A percentile compares a stretch with the other conserved stretches of the same genome.
Evolutionary conservation across 2,888 invertebrate genomes (phyloP).

Genomic region (Leptogaster cylindrica): DNA sequence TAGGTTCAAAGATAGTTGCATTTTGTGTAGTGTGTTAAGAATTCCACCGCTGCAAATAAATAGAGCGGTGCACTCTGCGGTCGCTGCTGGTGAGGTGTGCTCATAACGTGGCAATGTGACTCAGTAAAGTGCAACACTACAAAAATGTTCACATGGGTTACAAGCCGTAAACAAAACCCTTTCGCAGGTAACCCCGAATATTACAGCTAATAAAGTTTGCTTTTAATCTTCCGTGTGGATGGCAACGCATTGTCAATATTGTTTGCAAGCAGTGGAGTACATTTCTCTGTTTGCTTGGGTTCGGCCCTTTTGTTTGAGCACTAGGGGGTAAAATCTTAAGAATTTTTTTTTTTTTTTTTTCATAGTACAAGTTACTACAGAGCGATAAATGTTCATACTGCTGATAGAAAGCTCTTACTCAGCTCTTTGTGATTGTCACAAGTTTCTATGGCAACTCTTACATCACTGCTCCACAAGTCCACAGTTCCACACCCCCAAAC

Average conservation of each 20-base stretch:
- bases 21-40: conserved; percentile 22
- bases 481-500: no score
- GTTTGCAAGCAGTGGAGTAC: not conserved
- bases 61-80: not conserved
- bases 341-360: not conserved
- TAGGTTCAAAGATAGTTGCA: conserved; percentile 18
- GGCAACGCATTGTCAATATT: conserved; percentile 4
- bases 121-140: not conserved
- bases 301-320: not conserved
- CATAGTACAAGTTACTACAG: no score
- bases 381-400: no score
- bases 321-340: not conserved
- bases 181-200: not conserved
- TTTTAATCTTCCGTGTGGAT: conserved; percentile 21
- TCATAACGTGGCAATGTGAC: not conserved
- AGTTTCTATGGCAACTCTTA: no score
- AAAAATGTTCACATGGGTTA: not conserved
- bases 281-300: not conserved
- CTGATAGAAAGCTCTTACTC: no score
- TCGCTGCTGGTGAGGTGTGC: no score
- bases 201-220: conserved; percentile 17
- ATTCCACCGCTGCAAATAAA: conserved; percentile 20
- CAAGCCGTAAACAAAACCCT: not conserved
- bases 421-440: no score
- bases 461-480: no score